Evolutionary conservation across 1,140 invertebrate genomes (phyloP).

Genomic region (Bombus sibiricus): DNA sequence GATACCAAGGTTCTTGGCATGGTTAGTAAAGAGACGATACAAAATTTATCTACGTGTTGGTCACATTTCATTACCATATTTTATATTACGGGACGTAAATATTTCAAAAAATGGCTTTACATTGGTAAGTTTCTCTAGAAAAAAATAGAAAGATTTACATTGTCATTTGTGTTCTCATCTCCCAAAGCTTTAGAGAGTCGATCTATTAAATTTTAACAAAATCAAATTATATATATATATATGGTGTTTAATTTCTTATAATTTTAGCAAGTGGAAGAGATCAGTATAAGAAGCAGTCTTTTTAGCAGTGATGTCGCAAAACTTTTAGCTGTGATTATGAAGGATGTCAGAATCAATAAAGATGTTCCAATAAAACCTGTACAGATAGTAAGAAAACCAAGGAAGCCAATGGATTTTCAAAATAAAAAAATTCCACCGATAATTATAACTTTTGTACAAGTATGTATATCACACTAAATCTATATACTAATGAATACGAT

Average conservation of each 20-base stretch:
- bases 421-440: slow-evolving; percentile 89
- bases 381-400: slow-evolving; percentile 71
- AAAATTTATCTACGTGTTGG: slow-evolving; percentile 87
- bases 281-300: slow-evolving; percentile 93
- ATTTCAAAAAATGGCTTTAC: slow-evolving; percentile 87
- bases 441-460: slow-evolving; percentile 92
- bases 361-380: slow-evolving; percentile 83
- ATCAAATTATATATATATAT: neutral
- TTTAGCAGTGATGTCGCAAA: slow-evolving; percentile 95
- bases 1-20: slow-evolving; percentile 86
- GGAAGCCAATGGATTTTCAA: slow-evolving; percentile 85
- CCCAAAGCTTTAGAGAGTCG: neutral
- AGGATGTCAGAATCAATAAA: slow-evolving; percentile 93
- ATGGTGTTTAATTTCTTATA: slow-evolving; percentile 2
- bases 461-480: slow-evolving; percentile 71
- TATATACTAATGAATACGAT: neutral
- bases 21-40: slow-evolving; percentile 87
- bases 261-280: slow-evolving; percentile 92
- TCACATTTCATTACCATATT: slow-evolving; percentile 86
- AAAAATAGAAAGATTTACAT: neutral
- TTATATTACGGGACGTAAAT: slow-evolving; percentile 86
- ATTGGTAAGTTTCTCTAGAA: slow-evolving; percentile 83
- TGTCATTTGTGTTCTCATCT: neutral
- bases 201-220: slow-evolving; percentile 30
- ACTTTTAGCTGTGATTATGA: slow-evolving; percentile 91